phyloP scores from a whole-genome alignment of 2,888 invertebrate genomes.

The Aleiodes testaceus region DNA sequence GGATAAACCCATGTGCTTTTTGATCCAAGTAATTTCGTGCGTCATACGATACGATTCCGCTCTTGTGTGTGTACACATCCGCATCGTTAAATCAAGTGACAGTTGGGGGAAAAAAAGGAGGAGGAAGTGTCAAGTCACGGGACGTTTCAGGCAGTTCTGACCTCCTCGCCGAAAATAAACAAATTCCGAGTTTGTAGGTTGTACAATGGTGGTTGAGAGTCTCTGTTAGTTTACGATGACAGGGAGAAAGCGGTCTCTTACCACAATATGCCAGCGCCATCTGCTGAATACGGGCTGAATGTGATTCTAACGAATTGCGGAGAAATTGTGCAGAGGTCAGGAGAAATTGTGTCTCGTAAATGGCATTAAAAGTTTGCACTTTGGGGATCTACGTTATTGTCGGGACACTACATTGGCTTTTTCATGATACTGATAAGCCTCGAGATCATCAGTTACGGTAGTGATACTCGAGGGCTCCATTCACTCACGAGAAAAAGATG shows the following conservation, averaged over 20 bases:
- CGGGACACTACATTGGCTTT: constrained; percentile 38
- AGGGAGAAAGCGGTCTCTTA: background rate
- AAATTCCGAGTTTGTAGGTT: background rate
- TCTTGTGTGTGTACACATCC: background rate
- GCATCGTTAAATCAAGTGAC: too few species aligned
- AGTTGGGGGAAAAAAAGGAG: background rate
- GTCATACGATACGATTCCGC: constrained; percentile 12
- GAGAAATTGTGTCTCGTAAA: constrained; percentile 37
- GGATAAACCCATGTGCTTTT: constrained; percentile 29
- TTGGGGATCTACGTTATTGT: constrained; percentile 49
- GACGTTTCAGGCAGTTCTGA: background rate
- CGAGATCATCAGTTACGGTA: too few species aligned
- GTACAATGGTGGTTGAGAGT: constrained; percentile 45
- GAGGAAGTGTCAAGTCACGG: background rate
- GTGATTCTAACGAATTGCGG: constrained; percentile 18
- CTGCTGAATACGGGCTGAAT: constrained; percentile 37
- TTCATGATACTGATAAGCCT: background rate
- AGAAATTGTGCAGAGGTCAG: constrained; percentile 34
- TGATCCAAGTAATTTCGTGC: constrained; percentile 28
- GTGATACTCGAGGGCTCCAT: too few species aligned
- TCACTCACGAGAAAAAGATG: too few species aligned
- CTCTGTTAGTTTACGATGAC: constrained; percentile 17
- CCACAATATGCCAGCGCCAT: constrained; percentile 48
- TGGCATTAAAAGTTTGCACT: constrained; percentile 39
- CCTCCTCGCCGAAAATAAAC: background rate